Evolutionary conservation across 2,888 invertebrate genomes (phyloP), one percentile per base, ranked within the genome.

Genomic region (Temnothorax rugatulus): DNA sequence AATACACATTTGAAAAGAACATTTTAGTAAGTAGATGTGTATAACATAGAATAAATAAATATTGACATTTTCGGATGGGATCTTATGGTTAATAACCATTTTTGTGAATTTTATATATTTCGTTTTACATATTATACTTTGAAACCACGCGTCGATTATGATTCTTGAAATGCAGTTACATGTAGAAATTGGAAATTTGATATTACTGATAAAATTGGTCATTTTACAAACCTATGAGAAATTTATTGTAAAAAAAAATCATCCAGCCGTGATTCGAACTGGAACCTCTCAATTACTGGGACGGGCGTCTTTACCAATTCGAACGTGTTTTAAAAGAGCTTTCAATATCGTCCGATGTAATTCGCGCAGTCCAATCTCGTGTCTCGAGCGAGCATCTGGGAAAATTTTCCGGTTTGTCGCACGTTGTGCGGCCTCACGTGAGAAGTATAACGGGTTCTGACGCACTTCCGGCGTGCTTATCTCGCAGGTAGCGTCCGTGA

Each of bases 391-490:
- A 44, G 18, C 34, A 54, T 21, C 25, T 68, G 57, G 50, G 50
- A 57, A 25, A 29, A 77, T 66, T 77, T 57, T 44, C 25, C 13
- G 25, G 29, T 47, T 54, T 76, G 57, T 76, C 38, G 59, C 44
- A 41, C 44, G 38, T 0, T 66, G 64, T 54, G 29, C 50, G 64
- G 59, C 54, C 82, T 74, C 47, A 74, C 15, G 61, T 41, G 69
- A 57, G 41, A 84, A 77, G 79, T 54, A 82, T 79, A 74, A 81
- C 71, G 57, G 66, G 59, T 38, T 11, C 57, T 85, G 87, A 88
- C 88, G 84, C 85, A 85, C 64, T 90, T 89, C 84, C 84, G 75
- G 77, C 38, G 34, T 66, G 69, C 74, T 88, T 88, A 87, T 90
- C 90, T 82, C 61, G 50, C 82, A 82, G 52, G 82, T 83, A 63